phyloP scores from a whole-genome alignment of 2,113 vertebrate species.

The Lophochroa leadbeateri region DNA sequence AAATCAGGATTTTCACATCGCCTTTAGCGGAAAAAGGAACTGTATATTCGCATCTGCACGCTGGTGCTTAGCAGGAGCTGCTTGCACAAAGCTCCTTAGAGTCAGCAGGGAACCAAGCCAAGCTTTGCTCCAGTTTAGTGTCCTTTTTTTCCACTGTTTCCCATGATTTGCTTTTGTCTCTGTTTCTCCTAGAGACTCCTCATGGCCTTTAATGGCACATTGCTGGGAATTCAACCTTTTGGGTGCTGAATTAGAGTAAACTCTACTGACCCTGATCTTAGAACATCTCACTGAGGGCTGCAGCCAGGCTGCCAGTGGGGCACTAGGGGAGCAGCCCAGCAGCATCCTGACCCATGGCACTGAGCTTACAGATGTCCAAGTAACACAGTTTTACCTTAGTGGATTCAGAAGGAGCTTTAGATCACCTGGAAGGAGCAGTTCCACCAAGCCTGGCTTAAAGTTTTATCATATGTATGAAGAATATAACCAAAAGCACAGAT shows the following conservation, averaged over 20 bases:
- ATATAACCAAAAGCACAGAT: background rate
- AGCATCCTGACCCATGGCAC: background rate
- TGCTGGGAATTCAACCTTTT: background rate
- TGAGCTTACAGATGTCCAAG: background rate
- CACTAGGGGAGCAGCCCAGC: background rate
- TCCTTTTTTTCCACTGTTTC: background rate
- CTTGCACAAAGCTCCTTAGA: background rate
- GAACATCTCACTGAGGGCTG: background rate
- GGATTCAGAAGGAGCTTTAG: background rate
- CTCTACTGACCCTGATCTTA: background rate
- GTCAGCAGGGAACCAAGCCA: background rate
- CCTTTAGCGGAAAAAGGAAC: background rate
- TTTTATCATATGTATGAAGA: background rate
- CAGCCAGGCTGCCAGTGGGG: fast-evolving
- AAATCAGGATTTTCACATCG: background rate
- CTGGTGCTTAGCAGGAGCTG: background rate
- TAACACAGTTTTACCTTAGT: background rate
- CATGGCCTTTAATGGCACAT: background rate
- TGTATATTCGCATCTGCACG: fast-evolving
- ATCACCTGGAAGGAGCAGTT: background rate
- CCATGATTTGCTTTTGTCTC: background rate
- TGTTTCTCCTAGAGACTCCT: background rate
- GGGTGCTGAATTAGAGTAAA: background rate
- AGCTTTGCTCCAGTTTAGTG: background rate
- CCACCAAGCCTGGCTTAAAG: background rate